Evolutionary conservation across 2,888 invertebrate species (phyloP).

Genomic region (Dolichomitus sp.): DNA sequence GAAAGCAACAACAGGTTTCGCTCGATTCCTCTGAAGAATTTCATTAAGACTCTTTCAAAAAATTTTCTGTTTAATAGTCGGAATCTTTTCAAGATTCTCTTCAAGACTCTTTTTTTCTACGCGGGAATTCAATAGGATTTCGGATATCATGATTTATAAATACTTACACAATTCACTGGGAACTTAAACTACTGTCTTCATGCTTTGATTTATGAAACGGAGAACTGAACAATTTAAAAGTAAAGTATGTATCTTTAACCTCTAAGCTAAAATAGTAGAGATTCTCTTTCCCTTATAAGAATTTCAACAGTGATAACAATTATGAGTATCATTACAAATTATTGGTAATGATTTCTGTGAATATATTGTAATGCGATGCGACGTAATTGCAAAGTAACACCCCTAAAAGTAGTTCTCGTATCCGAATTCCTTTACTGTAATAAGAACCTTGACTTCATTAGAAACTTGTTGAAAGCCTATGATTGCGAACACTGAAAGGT

Average conservation of each 20-base stretch:
- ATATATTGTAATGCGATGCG: too few relatives aligned
- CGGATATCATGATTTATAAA: too few relatives aligned
- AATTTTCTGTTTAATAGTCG: too few relatives aligned
- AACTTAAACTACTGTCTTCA: not conserved
- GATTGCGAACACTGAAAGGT: not conserved
- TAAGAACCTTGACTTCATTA: not conserved
- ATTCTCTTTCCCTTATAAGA: not conserved
- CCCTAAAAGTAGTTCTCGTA: too few relatives aligned
- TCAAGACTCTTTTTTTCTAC: too few relatives aligned
- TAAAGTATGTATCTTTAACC: not conserved
- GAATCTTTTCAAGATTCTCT: too few relatives aligned
- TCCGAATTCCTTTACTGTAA: too few relatives aligned
- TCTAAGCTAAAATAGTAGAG: not conserved
- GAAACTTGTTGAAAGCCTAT: not conserved
- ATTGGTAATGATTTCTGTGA: too few relatives aligned
- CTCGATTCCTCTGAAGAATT: too few relatives aligned
- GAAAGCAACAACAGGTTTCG: too few relatives aligned
- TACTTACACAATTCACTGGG: not conserved
- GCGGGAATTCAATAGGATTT: too few relatives aligned
- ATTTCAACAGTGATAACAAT: not conserved
- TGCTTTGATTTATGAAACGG: not conserved
- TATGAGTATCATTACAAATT: not conserved
- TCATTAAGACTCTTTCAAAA: too few relatives aligned
- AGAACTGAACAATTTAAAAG: not conserved
- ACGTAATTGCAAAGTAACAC: not conserved